phyloP scores from a whole-genome alignment of 1,140 invertebrate species.

The Ceratosolen fusciceps region DNA sequence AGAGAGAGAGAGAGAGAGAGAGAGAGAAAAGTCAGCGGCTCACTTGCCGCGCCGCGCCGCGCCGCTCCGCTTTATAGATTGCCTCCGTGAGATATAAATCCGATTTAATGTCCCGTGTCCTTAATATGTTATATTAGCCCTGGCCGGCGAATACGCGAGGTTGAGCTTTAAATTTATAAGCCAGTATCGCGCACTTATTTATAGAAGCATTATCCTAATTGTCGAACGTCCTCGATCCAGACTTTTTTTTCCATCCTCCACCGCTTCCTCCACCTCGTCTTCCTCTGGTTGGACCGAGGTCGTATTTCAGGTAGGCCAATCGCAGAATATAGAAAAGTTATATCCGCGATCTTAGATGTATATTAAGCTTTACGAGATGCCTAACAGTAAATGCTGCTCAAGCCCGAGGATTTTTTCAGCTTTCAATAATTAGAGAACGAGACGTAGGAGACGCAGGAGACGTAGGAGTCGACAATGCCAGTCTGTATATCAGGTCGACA shows the following conservation, averaged over 20 bases:
- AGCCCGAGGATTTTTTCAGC: no score
- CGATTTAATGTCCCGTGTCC: background rate
- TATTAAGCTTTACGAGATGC: background rate
- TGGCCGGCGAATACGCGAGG: background rate
- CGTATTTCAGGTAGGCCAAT: background rate
- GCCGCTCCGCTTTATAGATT: slow-evolving; percentile 2
- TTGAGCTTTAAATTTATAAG: slow-evolving; percentile 11
- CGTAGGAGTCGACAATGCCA: background rate
- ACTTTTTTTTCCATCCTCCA: background rate
- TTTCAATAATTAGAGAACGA: no score
- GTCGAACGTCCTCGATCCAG: background rate
- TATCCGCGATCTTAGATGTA: background rate
- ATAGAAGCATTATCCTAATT: background rate
- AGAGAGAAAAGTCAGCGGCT: background rate
- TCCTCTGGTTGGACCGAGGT: background rate
- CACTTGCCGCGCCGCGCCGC: slow-evolving; percentile 4
- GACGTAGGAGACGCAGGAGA: no score
- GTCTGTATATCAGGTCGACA: background rate
- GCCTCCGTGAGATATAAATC: slow-evolving; percentile 1
- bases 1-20: no score
- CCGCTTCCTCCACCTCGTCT: background rate
- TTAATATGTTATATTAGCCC: slow-evolving; percentile 22
- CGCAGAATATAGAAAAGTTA: background rate
- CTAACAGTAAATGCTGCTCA: background rate
- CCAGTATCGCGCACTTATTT: background rate